Base-by-base conservation (phyloP, 2,113 vertebrate genomes). In the Oophaga pumilio region DNA sequence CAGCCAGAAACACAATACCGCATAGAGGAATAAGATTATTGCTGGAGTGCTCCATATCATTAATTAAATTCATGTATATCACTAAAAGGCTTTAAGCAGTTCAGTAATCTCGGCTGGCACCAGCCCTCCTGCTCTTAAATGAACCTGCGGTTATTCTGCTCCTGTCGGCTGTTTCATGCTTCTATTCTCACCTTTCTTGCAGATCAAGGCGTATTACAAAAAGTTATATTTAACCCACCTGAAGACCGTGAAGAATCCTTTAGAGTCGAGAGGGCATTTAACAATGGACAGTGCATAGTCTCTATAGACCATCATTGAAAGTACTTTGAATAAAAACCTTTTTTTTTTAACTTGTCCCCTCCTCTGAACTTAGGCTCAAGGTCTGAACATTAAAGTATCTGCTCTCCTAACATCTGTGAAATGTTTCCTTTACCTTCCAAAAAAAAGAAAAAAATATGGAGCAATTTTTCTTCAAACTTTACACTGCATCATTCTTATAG, bases 31-130 rank as follows among this genome's bases (percentile, higher is more conserved):
- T n/a, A 64, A 49, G 20, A 66, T 52, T 82, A 64, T 24, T 66
- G 60, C 20, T 10, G 59, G 17, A n/a, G 15, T 20, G 49, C 60
- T 49, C 60, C 59, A 28, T 64, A 64, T 22, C 43, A 50, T 64
- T 68, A 43, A 82, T 82, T 66, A 49, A 49, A 82, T 82, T 66
- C 33, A 33, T 22, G 17, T 9, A 82, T n/a, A 64, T 49, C 80
- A 49, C 33, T 64, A 82, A 82, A 62, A 62, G 33, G 60, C 10
- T 62, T 82, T 66, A 20, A 82, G 60, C 57, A 82, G 57, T 66
- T 82, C 17, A 64, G 33, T 82, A 20, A 82, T 82, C 60, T 9
- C 11, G 20, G 10, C 57, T 33, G 24, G 28, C 33, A 49, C 12
- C 20, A 10, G 28, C 22, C 11, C 20, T 62, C 60, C 33, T 82